Evolutionary conservation across 2,888 invertebrate genomes (phyloP), one percentile per base, ranked within the genome.

Genomic region (Malachius bipustulatus): DNA sequence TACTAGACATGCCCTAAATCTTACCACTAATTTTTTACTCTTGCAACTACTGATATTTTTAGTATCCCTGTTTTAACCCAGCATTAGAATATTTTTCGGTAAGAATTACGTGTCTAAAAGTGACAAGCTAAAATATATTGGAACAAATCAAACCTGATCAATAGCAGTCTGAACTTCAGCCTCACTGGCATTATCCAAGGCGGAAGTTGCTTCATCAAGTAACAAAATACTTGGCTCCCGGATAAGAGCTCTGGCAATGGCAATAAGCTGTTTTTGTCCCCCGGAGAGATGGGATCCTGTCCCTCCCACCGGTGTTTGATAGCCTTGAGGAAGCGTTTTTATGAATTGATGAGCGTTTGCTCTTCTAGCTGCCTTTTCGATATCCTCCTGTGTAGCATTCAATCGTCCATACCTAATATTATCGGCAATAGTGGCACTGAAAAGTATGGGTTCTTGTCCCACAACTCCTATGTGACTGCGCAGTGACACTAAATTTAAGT

Each of bases 181-280:
- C 65, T 94, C 93, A 41, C 85, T 88, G 24, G 79, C 74, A 0
- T 82, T 82, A 55, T 91, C 90, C 10, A 90, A 66, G 0, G 90
- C 90, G 2, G 88, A 89, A 1, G 91, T 91, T 0, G 89, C 90
- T 61, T 91, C 90, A 49, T 91, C 90, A 10, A 85, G 57, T 2
- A 87, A 62, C 26, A 87, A 62, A 42, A 91, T 79, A 34, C 73
- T 70, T 0, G 91, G 90, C 54, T 87, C 75, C 15, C 83, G 69
- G 2, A 91, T 73, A 3, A 91, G 63, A 0, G 90, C 90, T 42
- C 91, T 69, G 0, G 91, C 91, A 47, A 91, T 90, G 2, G 90
- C 90, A 27, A 90, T 83, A n/a, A n/a, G n/a, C n/a, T n/a, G n/a
- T n/a, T n/a, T n/a, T n/a, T n/a, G n/a, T n/a, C n/a, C n/a, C n/a